Conservation (phyloP, 2,797 vertebrate genomes). For the Hydrophis major region DNA sequence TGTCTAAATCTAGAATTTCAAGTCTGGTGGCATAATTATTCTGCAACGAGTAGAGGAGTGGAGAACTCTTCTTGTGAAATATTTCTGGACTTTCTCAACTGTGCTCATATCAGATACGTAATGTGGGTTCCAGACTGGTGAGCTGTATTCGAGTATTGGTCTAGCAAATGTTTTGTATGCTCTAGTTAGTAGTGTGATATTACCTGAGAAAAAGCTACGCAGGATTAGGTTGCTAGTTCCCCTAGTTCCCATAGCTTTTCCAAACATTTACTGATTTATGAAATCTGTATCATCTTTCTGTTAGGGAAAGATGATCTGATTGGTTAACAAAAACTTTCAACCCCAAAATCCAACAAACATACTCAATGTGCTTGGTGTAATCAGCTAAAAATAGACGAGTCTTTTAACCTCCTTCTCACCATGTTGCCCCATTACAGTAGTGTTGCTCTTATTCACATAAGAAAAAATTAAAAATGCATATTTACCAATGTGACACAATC, state of each 20-base stretch:
- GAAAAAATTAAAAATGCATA: neutral
- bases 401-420: neutral
- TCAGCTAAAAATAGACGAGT: neutral
- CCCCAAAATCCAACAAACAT: neutral
- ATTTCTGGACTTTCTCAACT: too few species aligned
- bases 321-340: neutral
- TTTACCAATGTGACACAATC: neutral
- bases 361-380: neutral
- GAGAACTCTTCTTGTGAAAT: too few species aligned
- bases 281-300: neutral
- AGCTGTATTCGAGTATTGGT: too few species aligned
- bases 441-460: neutral
- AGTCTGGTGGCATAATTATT: too few species aligned
- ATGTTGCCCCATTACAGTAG: neutral
- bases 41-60: too few species aligned
- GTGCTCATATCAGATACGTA: too few species aligned
- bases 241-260: neutral
- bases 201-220: too few species aligned
- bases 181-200: too few species aligned
- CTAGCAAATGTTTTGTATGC: too few species aligned
- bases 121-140: too few species aligned
- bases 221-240: neutral
- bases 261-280: neutral
- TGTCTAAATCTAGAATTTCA: too few species aligned
- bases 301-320: neutral